A percentile compares a stretch with the other conserved stretches of the same genome.
phyloP scores from a whole-genome alignment of 2,888 invertebrate genomes.

The Tenthredo mesomela region DNA sequence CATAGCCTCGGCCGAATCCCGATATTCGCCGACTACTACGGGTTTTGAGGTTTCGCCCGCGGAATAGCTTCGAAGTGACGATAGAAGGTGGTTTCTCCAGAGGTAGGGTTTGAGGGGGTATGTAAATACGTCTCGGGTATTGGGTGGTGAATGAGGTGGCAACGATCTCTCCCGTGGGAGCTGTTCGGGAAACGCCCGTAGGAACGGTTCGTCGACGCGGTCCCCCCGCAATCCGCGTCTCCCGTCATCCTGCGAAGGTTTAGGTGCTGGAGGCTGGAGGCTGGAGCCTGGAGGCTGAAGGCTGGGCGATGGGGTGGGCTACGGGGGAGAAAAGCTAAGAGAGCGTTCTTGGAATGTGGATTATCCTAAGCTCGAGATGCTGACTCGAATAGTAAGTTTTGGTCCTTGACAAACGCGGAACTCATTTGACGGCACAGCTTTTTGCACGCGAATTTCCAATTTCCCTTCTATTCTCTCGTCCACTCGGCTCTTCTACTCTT shows the following conservation, averaged over 20 bases:
- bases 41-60: conserved; percentile 21
- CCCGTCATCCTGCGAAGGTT: conserved; percentile 23
- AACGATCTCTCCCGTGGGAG: conserved; percentile 67
- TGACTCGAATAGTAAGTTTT: conserved; percentile 52
- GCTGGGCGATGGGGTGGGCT: not conserved
- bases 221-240: conserved; percentile 41
- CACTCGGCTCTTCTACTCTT: conserved; percentile 30
- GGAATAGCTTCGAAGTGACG: conserved; percentile 42
- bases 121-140: conserved; percentile 67
- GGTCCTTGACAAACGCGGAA: conserved; percentile 46
- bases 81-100: not conserved
- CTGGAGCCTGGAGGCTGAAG: not conserved
- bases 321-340: conserved; percentile 41
- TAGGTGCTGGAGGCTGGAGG: not conserved
- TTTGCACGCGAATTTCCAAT: conserved; percentile 51
- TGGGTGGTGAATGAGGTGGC: conserved; percentile 65
- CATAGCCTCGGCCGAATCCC: conserved; percentile 35
- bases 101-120: conserved; percentile 59
- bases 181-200: conserved; percentile 58
- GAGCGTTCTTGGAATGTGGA: conserved; percentile 47
- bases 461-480: conserved; percentile 46
- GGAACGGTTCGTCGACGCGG: conserved; percentile 41
- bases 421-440: conserved; percentile 49
- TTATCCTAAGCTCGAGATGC: conserved; percentile 52
- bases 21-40: conserved; percentile 17